These are phyloP conservation scores for Xestobium rufovillosum DNA, from an alignment of 2,888 invertebrate species.

Conservation along the genomic window DNA sequence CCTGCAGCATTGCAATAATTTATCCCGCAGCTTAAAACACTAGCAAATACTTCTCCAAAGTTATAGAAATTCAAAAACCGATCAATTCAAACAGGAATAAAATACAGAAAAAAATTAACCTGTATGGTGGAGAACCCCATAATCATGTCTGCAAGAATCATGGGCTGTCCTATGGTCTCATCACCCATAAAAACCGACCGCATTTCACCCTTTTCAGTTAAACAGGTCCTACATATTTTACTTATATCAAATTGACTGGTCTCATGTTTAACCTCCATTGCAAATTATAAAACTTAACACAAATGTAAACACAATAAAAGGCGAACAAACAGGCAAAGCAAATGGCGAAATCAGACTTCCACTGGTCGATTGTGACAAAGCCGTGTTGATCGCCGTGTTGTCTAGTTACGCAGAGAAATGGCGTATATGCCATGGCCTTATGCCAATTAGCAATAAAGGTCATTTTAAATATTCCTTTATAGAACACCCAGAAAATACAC, in stretches of 20 bases:
- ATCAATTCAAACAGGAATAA: constrained; percentile 8
- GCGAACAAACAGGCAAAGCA: constrained; percentile 38
- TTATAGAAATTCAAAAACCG: not conserved
- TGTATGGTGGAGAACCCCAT: constrained; percentile 41
- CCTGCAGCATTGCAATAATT: no score
- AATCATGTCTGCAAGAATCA: constrained; percentile 44
- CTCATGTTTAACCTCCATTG: constrained; percentile 21
- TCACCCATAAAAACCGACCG: constrained; percentile 42
- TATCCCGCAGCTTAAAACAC: no score
- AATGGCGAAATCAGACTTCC: constrained; percentile 42
- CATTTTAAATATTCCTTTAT: no score
- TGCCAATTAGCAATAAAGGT: no score
- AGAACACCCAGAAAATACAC: no score
- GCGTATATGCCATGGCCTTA: no score
- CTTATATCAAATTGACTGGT: constrained; percentile 36
- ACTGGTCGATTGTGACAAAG: constrained; percentile 44
- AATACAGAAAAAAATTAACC: constrained; percentile 30
- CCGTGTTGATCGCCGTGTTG: no score
- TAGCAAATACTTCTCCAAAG: no score
- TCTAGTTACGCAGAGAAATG: no score
- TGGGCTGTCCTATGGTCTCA: constrained; percentile 37
- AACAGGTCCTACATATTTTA: constrained; percentile 45
- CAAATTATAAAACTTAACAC: constrained; percentile 29
- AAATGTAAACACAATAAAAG: constrained; percentile 35
- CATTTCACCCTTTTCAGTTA: constrained; percentile 44